These are phyloP conservation scores for Trematocara marginatum DNA, from an alignment of 2,113 vertebrate genomes.

Conservation along the genomic window DNA sequence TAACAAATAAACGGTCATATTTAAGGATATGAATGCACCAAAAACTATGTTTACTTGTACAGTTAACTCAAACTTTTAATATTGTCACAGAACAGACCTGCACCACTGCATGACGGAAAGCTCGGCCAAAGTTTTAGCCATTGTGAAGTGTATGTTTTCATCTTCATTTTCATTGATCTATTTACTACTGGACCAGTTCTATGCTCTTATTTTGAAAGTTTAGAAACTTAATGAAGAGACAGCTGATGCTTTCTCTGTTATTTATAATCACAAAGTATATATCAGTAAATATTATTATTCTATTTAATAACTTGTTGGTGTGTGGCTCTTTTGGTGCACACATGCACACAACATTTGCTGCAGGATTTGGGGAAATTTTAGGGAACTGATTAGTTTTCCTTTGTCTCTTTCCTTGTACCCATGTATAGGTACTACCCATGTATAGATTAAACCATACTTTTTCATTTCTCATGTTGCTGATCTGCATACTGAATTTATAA, in stretches of 20 bases:
- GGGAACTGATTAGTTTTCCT: not conserved
- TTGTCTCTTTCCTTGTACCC: not conserved
- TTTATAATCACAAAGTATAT: not conserved
- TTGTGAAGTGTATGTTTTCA: not conserved
- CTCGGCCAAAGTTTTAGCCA: not conserved
- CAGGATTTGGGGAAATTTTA: not conserved
- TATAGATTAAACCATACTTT: not conserved
- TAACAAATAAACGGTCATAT: not conserved
- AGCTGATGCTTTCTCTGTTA: not conserved
- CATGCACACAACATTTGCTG: not conserved
- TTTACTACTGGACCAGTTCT: not conserved
- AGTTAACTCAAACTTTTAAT: not conserved
- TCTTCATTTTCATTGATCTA: not conserved
- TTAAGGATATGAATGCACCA: not conserved
- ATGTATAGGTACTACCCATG: not conserved
- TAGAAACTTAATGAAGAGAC: not conserved
- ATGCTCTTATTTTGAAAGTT: not conserved
- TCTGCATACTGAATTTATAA: not conserved
- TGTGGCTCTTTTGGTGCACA: not conserved
- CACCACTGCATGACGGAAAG: not conserved
- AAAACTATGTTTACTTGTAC: not conserved
- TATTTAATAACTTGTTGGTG: not conserved
- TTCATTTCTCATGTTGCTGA: not conserved
- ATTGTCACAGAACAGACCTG: not conserved
- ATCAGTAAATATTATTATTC: not conserved